Conservation (phyloP, 2,888 invertebrate genomes). For the Notodonta dromedarius region DNA sequence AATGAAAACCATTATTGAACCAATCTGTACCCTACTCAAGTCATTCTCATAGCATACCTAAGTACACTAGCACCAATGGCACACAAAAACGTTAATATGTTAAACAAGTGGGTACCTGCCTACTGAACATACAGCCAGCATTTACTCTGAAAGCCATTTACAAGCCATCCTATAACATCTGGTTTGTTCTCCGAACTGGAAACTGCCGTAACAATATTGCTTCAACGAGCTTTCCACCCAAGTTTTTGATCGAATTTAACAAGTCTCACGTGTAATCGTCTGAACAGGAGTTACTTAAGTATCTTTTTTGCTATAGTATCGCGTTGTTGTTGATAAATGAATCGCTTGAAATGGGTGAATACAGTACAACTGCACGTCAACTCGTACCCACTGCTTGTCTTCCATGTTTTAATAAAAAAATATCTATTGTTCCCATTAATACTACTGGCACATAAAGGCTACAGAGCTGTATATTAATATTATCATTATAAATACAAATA, state of each 20-base stretch:
- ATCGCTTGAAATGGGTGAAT: background rate
- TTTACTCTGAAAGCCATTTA: background rate
- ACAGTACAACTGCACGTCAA: slow-evolving; percentile 1
- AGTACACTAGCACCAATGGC: no score
- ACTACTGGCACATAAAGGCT: no score
- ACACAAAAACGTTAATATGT: no score
- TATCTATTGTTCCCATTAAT: background rate
- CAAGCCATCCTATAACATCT: background rate
- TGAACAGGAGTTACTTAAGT: slow-evolving; percentile 15
- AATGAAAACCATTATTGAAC: background rate
- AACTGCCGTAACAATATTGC: slow-evolving; percentile 40
- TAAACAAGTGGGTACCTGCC: background rate
- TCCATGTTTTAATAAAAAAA: background rate
- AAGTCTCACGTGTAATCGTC: slow-evolving; percentile 20
- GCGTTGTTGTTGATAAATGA: slow-evolving; percentile 2
- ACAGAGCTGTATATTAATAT: background rate
- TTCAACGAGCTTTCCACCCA: slow-evolving; percentile 33
- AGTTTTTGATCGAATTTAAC: slow-evolving; percentile 41
- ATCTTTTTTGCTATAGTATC: background rate
- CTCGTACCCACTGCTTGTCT: background rate
- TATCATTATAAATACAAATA: background rate
- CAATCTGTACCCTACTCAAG: background rate
- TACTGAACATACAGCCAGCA: slow-evolving; percentile 1
- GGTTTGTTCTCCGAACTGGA: slow-evolving; percentile 19
- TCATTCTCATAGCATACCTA: background rate